Evolutionary conservation across 2,888 invertebrate genomes (phyloP), one percentile per base, ranked within the genome.

Genomic region (Trachelus iudaicus): DNA sequence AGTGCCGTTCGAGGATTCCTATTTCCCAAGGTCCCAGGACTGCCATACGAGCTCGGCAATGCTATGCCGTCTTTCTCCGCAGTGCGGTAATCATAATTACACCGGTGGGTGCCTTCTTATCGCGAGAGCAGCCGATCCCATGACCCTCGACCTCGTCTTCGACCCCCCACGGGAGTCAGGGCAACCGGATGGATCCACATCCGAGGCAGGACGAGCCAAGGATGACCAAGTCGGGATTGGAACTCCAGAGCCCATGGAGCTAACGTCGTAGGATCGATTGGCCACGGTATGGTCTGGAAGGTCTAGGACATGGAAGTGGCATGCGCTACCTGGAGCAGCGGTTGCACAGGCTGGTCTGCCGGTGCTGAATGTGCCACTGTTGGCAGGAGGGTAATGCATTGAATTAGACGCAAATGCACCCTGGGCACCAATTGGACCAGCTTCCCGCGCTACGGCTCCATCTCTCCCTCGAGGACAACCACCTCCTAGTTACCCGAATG

Each of bases 361-460:
- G 77, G 79, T 76, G 80, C 79, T 79, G 81, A 75, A 56, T 80
- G 82, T 77, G 79, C 77, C 75, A 81, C 82, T 82, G 80, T 73
- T 75, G 82, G 77, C 82, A 79, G 78, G 83, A 85, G 88, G 77
- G 92, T 93, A 93, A 93, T 93, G 93, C 93, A 93, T 93, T 93
- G 93, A 93, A 93, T 93, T 93, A 93, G 93, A 93, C 92, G 92
- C 93, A 93, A 93, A 93, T 93, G 93, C 92, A 93, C 89, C 89
- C 89, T 87, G 87, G 89, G 86, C 90, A 83, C 89, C 89, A 88
- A 89, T 90, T 89, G 89, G 86, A 85, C 87, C 83, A 84, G 89
- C 87, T 89, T 87, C 84, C 88, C 86, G 87, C 85, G 89, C 88
- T 87, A 86, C 86, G 86, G 85, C 86, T 88, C 86, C 89, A 89